phyloP scores from a whole-genome alignment of 2,888 invertebrate species.

The Dryocosmus kuriphilus region DNA sequence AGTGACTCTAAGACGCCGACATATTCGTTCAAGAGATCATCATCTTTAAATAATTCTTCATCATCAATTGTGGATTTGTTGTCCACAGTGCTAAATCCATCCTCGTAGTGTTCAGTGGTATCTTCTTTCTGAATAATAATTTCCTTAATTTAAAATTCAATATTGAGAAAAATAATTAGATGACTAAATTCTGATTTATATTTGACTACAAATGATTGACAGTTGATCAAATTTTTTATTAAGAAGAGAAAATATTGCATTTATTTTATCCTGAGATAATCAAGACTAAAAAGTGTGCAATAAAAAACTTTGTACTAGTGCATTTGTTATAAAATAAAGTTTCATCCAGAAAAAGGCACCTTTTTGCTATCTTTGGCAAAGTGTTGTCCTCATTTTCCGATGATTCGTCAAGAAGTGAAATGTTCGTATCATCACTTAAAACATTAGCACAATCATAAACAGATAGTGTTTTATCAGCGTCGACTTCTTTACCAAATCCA shows the following conservation, averaged over 20 bases:
- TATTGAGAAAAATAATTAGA: too few species aligned
- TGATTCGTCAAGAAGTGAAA: neutral
- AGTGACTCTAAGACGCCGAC: neutral
- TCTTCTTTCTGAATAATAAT: constrained; percentile 1
- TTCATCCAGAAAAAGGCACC: neutral
- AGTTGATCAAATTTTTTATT: too few species aligned
- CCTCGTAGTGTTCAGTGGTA: constrained; percentile 1
- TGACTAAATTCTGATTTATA: neutral
- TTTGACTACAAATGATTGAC: too few species aligned
- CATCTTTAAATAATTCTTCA: constrained; percentile 11
- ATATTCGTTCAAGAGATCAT: constrained; percentile 7
- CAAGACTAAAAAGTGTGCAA: too few species aligned
- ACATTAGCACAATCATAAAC: constrained; percentile 6
- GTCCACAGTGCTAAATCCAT: constrained; percentile 14
- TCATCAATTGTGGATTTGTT: constrained; percentile 9
- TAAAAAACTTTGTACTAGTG: too few species aligned
- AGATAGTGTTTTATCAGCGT: neutral
- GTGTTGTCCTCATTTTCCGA: constrained; percentile 17
- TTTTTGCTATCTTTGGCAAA: neutral
- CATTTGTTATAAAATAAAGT: neutral
- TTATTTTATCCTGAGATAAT: too few species aligned
- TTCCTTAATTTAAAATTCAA: neutral
- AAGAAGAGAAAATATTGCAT: too few species aligned
- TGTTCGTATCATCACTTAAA: constrained; percentile 7
- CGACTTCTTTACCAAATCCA: constrained; percentile 40